A percentile compares a stretch with the other conserved stretches of the same genome.
Conservation (phyloP, 1,140 invertebrate species). For the Macrobrachium nipponense region DNA sequence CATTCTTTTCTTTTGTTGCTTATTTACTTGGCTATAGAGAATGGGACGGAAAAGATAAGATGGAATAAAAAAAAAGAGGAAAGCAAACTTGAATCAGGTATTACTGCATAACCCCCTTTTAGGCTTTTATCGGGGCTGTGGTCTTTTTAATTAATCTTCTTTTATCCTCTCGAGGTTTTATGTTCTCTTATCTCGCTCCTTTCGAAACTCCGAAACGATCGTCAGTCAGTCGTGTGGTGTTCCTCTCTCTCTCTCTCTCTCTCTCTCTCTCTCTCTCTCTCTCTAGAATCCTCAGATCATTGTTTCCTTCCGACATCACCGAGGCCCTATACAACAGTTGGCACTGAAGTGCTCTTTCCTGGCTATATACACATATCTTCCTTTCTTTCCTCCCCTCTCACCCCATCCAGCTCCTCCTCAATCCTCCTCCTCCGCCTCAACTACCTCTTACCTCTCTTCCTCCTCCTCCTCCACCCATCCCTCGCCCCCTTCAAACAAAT, state of each 20-base stretch:
- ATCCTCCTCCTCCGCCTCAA: not conserved
- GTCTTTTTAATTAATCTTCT: no score
- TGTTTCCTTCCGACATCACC: conserved; percentile 30
- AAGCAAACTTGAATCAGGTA: no score
- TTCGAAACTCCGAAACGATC: not conserved
- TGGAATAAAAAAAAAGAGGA: no score
- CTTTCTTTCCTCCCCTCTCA: conserved; percentile 1
- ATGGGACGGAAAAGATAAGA: no score
- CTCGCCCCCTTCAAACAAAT: conserved; percentile 31
- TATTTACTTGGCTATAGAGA: no score
- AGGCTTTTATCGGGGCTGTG: no score
- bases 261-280: conserved; percentile 20
- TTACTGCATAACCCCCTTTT: no score
- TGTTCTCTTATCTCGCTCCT: conserved; percentile 6
- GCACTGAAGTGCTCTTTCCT: conserved; percentile 29
- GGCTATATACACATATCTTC: not conserved
- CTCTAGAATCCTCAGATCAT: conserved; percentile 37
- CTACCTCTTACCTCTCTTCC: no score
- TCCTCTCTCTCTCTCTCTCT: conserved; percentile 36
- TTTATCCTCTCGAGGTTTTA: not conserved
- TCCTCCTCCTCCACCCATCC: not conserved
- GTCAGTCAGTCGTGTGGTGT: conserved; percentile 9
- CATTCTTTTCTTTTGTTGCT: no score
- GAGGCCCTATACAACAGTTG: conserved; percentile 16
- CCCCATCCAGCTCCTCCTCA: not conserved